Evolutionary conservation across 2,797 vertebrate genomes (phyloP).

Genomic region (Hypotaenidia philippensis): DNA sequence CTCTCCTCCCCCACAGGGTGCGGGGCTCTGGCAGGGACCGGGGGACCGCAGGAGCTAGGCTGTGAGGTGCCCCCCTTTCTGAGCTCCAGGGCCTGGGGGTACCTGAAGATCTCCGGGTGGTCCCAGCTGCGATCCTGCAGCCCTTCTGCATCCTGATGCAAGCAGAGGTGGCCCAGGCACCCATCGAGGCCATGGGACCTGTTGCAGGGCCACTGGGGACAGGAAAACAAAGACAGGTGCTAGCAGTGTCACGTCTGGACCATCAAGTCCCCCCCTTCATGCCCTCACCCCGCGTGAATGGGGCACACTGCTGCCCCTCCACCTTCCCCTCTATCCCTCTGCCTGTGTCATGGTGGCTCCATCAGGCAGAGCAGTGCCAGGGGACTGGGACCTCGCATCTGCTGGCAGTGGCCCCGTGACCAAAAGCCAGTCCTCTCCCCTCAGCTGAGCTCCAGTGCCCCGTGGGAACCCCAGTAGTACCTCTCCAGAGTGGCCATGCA

Average conservation of each 20-base stretch:
- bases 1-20: accelerated
- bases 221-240: constrained; percentile 44
- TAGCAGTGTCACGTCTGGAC: constrained; percentile 77
- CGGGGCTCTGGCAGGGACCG: not conserved
- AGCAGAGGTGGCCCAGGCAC: constrained; percentile 86
- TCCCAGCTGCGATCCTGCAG: constrained; percentile 92
- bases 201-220: constrained; percentile 77
- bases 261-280: not conserved
- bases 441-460: not conserved
- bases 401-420: not conserved
- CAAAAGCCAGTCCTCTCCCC: not conserved
- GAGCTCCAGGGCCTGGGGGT: not conserved
- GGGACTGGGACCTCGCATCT: not conserved
- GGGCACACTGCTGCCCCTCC: not conserved
- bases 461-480: constrained; percentile 39
- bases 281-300: accelerated
- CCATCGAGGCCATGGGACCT: constrained; percentile 80
- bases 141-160: constrained; percentile 87
- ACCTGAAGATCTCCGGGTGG: constrained; percentile 92
- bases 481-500: constrained; percentile 88
- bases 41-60: not conserved
- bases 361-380: not conserved
- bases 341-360: accelerated
- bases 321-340: not conserved
- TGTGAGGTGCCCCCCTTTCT: not conserved